These are phyloP conservation scores for Heliangelus exortis DNA, from an alignment of 2,797 vertebrate species.

Conservation along the genomic window DNA sequence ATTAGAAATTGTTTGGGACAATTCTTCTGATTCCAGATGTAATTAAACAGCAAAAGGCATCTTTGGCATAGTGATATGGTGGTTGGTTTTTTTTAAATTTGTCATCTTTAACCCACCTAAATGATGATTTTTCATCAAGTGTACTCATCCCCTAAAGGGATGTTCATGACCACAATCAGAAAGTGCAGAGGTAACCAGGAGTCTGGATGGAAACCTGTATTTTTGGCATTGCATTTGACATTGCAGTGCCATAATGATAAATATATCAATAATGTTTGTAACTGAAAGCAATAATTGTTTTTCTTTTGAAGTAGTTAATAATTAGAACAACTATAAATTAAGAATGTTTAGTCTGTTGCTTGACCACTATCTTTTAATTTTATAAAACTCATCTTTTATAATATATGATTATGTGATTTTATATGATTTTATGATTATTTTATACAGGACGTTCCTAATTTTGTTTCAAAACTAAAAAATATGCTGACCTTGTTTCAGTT, in stretches of 20 bases:
- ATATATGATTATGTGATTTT: too few species aligned
- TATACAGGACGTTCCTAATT: not conserved
- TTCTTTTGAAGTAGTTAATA: not conserved
- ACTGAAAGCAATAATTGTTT: not conserved
- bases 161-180: not conserved
- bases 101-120: slow-evolving; percentile 9
- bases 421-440: not conserved
- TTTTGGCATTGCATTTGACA: not conserved
- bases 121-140: not conserved
- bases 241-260: not conserved
- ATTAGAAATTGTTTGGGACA: slow-evolving; percentile 53
- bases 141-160: not conserved
- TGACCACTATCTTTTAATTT: not conserved
- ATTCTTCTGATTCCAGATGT: slow-evolving; percentile 69
- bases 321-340: not conserved
- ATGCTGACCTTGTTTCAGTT: not conserved
- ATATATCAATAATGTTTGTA: not conserved
- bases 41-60: slow-evolving; percentile 70
- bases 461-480: not conserved
- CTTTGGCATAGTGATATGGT: slow-evolving; percentile 27
- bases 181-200: not conserved
- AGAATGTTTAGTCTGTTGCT: not conserved
- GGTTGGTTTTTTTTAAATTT: not conserved
- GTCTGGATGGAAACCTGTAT: not conserved
- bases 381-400: not conserved